phyloP scores from a whole-genome alignment of 1,140 invertebrate genomes.

The Neotoxoptera formosana region DNA sequence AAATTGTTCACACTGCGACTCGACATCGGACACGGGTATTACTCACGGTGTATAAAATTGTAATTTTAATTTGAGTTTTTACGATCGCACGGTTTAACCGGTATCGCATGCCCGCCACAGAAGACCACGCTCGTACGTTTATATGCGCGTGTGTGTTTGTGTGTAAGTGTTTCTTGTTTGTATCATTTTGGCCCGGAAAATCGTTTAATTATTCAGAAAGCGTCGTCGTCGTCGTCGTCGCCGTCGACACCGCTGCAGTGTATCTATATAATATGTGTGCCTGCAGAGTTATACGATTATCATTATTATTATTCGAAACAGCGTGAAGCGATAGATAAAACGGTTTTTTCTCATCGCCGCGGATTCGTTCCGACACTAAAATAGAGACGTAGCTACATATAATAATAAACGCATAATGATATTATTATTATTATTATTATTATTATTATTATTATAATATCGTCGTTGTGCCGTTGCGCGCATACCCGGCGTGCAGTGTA shows the following conservation, averaged over 20 bases:
- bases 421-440: too few relatives aligned
- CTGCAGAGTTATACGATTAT: neutral
- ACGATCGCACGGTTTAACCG: slow-evolving; percentile 31
- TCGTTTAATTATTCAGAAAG: slow-evolving; percentile 17
- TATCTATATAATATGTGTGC: neutral
- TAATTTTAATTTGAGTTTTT: slow-evolving; percentile 23
- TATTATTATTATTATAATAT: too few relatives aligned
- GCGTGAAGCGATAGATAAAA: slow-evolving; percentile 5
- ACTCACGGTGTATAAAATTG: neutral
- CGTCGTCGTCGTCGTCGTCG: too few relatives aligned
- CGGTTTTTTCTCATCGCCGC: neutral
- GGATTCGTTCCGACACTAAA: neutral
- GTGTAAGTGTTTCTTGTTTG: neutral
- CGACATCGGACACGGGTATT: neutral
- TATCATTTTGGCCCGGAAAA: neutral
- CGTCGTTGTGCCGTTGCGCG: too few relatives aligned
- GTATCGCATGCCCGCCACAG: neutral
- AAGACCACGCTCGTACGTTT: neutral
- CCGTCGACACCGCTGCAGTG: neutral
- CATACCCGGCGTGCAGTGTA: too few relatives aligned
- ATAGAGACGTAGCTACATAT: neutral
- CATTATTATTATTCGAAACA: slow-evolving; percentile 17
- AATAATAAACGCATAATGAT: neutral
- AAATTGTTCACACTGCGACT: neutral
- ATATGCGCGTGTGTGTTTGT: neutral